Conservation (phyloP, 2,797 vertebrate species). For the Enteromius trimaculatus region DNA sequence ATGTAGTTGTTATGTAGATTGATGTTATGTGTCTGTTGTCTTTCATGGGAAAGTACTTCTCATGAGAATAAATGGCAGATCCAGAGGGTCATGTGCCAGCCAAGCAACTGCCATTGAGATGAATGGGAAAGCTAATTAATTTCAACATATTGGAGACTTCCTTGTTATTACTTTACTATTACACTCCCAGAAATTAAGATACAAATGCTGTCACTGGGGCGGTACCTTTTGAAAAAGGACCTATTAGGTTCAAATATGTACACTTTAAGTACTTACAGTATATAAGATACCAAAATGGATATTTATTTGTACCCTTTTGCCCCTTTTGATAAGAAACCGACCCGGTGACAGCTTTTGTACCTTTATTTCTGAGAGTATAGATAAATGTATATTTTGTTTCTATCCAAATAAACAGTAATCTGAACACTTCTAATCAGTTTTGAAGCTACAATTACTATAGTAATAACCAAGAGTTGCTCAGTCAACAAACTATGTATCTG, state of each 20-base stretch:
- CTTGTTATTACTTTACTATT: not conserved
- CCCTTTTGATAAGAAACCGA: too few relatives aligned
- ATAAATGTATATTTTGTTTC: not conserved
- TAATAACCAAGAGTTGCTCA: not conserved
- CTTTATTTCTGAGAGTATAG: too few relatives aligned
- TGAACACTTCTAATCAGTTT: not conserved
- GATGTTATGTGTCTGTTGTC: not conserved
- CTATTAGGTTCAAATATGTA: too few relatives aligned
- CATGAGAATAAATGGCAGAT: not conserved
- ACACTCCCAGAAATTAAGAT: too few relatives aligned
- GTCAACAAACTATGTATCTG: not conserved
- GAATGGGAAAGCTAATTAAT: not conserved
- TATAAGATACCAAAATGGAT: too few relatives aligned
- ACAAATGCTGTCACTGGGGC: too few relatives aligned
- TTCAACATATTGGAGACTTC: not conserved
- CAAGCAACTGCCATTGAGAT: not conserved
- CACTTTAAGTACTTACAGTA: too few relatives aligned
- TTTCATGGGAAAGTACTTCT: not conserved
- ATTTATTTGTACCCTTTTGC: not conserved
- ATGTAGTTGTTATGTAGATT: too few relatives aligned
- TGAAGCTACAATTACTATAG: not conserved
- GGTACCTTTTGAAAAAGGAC: too few relatives aligned
- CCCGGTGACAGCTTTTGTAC: too few relatives aligned
- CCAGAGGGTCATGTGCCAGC: not conserved
- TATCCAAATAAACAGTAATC: not conserved